Evolutionary conservation across 2,888 invertebrate genomes (phyloP), one percentile per base, ranked within the genome.

Genomic region (Torymus tubicola): DNA sequence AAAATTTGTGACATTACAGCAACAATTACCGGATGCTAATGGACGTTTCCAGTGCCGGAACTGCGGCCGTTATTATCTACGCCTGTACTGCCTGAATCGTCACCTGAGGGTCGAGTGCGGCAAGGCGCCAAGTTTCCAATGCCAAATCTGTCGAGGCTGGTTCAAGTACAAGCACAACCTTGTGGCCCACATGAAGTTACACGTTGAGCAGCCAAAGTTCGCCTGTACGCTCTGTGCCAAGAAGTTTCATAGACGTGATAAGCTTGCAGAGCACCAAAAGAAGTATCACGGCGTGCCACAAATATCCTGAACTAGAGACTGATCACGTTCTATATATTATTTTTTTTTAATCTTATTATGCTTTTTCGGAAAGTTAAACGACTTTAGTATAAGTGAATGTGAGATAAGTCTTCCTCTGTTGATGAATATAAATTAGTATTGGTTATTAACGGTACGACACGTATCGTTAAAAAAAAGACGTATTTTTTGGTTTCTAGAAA

Each of bases 1-100:
- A 3, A 31, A 31, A 3, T 31, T 31, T 16, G 64, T 31, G 11
- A 8, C 31, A 53, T 14, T 5, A 31, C 31, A 69, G 57, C 24
- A n/a, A 8, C 24, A 14, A 21, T 57, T 21, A 24, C 14, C 61
- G 8, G 16, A 16, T 13, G 31, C 3, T 63, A 8, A 52, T 16
- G 13, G 69, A 2, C 31, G 18, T 3, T 93, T 93, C 92, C 92
- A 92, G 86, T 94, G 94, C 87, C 93, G 93, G 70, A 93, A 92
- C 88, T 94, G 94, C 84, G 86, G 84, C 80, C 89, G 91, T 0
- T n/a, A 42, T 12, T 91, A 91, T 85, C 87, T 87, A 85, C 83
- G 90, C 50, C 85, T 86, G 2, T 89, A 89, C 52, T 89, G 88
- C 77, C 79, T 89, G 78, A 88, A 84, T 57, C 87, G 89, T 1